Percentiles rank a stretch among this genome's conserved stretches.
Evolutionary conservation across 1,140 invertebrate genomes (phyloP).

Genomic region (Drosophila navojoa): DNA sequence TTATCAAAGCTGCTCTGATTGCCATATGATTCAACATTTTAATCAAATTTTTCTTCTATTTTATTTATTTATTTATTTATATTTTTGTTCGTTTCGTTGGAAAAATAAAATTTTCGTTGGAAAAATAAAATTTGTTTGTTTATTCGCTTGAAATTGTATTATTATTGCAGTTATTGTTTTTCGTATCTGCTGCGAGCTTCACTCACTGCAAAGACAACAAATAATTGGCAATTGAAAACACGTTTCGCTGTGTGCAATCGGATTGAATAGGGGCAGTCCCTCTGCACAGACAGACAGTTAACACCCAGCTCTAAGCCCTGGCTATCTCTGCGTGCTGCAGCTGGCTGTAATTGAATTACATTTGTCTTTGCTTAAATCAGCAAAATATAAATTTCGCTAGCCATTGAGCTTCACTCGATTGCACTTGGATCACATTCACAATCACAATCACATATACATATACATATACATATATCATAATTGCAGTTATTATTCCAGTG

Average conservation of each 20-base stretch:
- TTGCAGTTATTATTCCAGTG: conserved; percentile 52
- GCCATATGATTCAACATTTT: neutral
- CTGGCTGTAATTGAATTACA: conserved; percentile 76
- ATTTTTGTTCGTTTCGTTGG: neutral
- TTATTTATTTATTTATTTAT: neutral
- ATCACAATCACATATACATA: neutral
- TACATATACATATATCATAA: conserved; percentile 21
- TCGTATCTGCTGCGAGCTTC: neutral
- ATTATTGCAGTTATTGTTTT: conserved; percentile 8
- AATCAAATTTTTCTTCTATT: conserved; percentile 1
- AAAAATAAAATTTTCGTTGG: too few species aligned
- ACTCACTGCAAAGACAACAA: conserved; percentile 44
- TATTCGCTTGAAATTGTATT: neutral
- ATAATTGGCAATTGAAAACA: conserved; percentile 77
- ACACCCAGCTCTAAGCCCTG: neutral
- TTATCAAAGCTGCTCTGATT: conserved; percentile 4
- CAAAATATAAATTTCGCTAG: conserved; percentile 73
- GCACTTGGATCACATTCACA: conserved; percentile 27
- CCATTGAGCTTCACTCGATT: conserved; percentile 51
- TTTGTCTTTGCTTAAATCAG: conserved; percentile 80
- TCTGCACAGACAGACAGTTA: neutral
- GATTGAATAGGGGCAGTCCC: neutral
- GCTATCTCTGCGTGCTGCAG: conserved; percentile 21
- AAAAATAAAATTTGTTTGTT: neutral
- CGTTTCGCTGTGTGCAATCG: conserved; percentile 58